These are phyloP conservation scores for Odontocerum albicorne DNA, from an alignment of 2,888 invertebrate species.

Conservation along the genomic window DNA sequence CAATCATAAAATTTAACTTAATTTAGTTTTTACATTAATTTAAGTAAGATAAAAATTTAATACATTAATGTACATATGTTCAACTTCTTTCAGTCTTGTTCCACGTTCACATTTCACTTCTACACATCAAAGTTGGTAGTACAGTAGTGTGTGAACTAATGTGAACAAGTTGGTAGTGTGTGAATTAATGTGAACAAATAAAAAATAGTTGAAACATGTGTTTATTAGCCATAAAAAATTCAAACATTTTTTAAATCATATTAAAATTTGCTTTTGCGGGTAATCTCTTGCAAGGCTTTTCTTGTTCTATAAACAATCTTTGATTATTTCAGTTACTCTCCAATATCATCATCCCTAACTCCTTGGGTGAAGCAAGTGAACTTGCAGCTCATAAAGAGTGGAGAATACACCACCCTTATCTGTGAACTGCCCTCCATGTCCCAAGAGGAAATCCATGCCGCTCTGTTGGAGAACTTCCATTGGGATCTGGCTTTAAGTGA, in stretches of 20 bases:
- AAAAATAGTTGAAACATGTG: too few species aligned
- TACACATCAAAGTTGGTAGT: too few species aligned
- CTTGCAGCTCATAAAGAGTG: conserved; percentile 57
- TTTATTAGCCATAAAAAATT: not conserved
- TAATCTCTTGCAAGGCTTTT: not conserved
- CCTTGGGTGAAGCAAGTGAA: conserved; percentile 58
- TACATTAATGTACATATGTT: too few species aligned
- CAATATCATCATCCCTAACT: conserved; percentile 52
- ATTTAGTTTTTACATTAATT: too few species aligned
- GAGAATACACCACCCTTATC: conserved; percentile 54
- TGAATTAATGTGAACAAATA: too few species aligned
- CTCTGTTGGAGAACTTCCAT: conserved; percentile 54
- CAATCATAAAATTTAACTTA: too few species aligned
- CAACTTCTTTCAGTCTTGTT: too few species aligned
- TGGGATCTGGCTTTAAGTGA: conserved; percentile 61
- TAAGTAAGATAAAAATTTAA: too few species aligned
- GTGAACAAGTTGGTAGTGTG: too few species aligned
- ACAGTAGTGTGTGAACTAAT: too few species aligned
- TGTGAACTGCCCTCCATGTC: conserved; percentile 51
- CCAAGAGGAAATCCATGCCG: conserved; percentile 46
- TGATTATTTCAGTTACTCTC: conserved; percentile 46
- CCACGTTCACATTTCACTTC: too few species aligned
- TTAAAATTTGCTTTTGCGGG: not conserved
- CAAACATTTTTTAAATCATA: too few species aligned
- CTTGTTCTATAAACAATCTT: not conserved